A percentile compares a stretch with the other conserved stretches of the same genome.
These are phyloP conservation scores for Chloropsis cyanopogon DNA, from an alignment of 2,113 vertebrate species.

Conservation along the genomic window DNA sequence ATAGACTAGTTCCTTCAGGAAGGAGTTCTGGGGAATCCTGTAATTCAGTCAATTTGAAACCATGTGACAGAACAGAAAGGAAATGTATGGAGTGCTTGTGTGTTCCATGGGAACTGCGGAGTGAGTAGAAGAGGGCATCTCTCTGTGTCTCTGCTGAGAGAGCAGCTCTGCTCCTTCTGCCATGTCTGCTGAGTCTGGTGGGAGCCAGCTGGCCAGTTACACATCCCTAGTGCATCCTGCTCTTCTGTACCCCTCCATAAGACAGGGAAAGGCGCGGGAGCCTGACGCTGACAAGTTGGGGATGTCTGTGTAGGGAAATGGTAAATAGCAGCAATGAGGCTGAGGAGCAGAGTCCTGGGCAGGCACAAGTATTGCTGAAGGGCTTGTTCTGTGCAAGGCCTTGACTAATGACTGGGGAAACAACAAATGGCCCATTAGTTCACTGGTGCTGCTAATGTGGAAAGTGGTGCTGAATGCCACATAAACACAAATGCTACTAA, in stretches of 20 bases:
- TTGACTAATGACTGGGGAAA: neutral
- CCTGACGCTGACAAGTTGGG: neutral
- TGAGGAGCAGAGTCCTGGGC: neutral
- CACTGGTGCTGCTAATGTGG: conserved; percentile 19
- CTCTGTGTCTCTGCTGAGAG: neutral
- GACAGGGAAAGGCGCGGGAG: neutral
- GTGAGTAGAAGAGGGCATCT: neutral
- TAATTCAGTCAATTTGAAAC: neutral
- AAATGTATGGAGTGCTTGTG: neutral
- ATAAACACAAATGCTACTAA: neutral
- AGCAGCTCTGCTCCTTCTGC: neutral
- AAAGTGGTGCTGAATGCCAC: neutral
- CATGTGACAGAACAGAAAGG: neutral
- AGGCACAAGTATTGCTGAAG: neutral
- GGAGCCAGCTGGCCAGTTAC: neutral
- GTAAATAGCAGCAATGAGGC: neutral
- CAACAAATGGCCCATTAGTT: conserved; percentile 7
- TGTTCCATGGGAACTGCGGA: neutral
- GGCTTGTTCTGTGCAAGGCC: neutral
- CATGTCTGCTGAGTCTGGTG: neutral
- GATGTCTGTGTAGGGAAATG: neutral
- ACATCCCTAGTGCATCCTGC: neutral
- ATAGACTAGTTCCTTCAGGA: neutral
- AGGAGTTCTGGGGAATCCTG: neutral
- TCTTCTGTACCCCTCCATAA: neutral